Base-by-base conservation (phyloP, 2,888 invertebrate species). In the Standfussiana lucernea region DNA sequence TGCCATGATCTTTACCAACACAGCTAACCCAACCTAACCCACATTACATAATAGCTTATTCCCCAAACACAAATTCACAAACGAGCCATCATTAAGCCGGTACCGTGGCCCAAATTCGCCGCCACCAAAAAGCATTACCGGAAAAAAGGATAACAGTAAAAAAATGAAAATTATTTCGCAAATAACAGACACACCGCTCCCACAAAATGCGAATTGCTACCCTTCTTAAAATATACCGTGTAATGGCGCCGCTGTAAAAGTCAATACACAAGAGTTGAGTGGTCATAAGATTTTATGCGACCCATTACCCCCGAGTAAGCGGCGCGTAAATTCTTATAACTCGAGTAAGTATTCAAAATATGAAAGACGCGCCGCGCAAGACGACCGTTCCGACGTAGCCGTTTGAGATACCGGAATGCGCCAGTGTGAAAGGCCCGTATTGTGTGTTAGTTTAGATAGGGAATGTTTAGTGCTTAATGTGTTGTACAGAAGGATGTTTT, bases 261-360 rank as follows among this genome's bases (percentile, higher is more conserved):
- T 96, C 96, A 95, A 96, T 95, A 95, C 95, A 93, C 94, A 95
- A 95, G 93, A 93, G 91, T 92, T 86, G 95, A 96, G 96, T 96
- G 95, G 94, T 93, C 94, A 93, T 96, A 94, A 96, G 92, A 95
- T 96, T 97, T 97, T 96, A 97, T 95, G 94, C 89, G 91, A 84
- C 82, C 94, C 96, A 95, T 97, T 96, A 96, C 95, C 92, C 91
- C 82, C 86, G 93, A 92, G 92, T 94, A 95, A 96, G 95, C 95
- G 96, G 92, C 91, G 93, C 96, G 96, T 97, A 97, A 96, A 96
- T 96, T 96, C 96, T 96, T 96, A 96, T 96, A 96, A 96, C 96
- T 93, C 93, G 93, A 91, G 93, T 93, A 93, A 94, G 94, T 94
- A 96, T 96, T 95, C 95, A 95, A 96, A 96, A 96, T 95, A 95